phyloP scores from a whole-genome alignment of 2,113 vertebrate species.

The Falcunculus frontatus region DNA sequence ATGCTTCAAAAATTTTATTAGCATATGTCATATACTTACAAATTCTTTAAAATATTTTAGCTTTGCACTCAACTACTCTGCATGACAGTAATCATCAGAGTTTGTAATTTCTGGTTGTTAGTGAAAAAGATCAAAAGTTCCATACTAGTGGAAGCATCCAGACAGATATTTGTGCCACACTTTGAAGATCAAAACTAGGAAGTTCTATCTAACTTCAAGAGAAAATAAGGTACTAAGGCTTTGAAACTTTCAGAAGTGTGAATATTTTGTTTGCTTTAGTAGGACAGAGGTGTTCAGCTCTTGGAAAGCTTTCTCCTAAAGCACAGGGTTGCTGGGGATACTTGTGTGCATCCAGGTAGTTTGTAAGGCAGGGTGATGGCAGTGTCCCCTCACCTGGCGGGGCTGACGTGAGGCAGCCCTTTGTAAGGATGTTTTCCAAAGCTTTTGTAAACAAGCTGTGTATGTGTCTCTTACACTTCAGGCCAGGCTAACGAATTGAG shows the following conservation, averaged over 20 bases:
- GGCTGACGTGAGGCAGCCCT: background rate
- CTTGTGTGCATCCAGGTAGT: background rate
- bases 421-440: background rate
- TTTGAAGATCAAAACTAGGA: background rate
- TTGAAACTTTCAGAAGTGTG: background rate
- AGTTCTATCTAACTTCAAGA: background rate
- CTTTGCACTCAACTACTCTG: background rate
- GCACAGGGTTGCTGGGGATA: background rate
- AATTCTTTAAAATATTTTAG: background rate
- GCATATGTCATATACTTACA: background rate
- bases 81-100: background rate
- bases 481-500: constrained; percentile 40
- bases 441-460: background rate
- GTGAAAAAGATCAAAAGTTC: background rate
- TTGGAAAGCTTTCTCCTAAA: background rate
- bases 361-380: background rate
- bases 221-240: background rate
- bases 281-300: background rate
- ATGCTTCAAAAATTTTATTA: background rate
- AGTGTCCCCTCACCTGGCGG: background rate
- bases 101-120: background rate
- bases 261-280: background rate
- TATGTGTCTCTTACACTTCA: background rate
- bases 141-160: background rate
- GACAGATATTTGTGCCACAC: background rate